These are phyloP conservation scores for Caenorhabditis elegans DNA, from an alignment of 1,140 invertebrate species.

Conservation along the genomic window WBcel235 BX284602.5:14652501-14653000, in stretches of 20 bases:
- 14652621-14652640: conserved; percentile 43
- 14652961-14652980: no score
- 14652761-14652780: conserved; percentile 60
- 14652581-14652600: neutral
- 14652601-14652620: neutral
- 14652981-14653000: no score
- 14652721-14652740: conserved; percentile 55
- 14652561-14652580: conserved; percentile 57
- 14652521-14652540: neutral
- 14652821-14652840: neutral
- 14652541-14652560: neutral
- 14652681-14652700: conserved; percentile 61
- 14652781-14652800: conserved; percentile 63
- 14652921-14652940: no score
- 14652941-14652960: no score
- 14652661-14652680: conserved; percentile 57
- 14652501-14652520: no score
- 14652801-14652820: conserved; percentile 59
- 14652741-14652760: conserved; percentile 58
- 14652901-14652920: no score
- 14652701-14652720: conserved; percentile 56
- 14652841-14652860: neutral
- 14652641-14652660: conserved; percentile 36
- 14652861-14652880: no score
- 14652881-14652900: no score